Percentiles rank a stretch among this genome's conserved stretches.
phyloP scores from a whole-genome alignment of 2,797 vertebrate genomes.

The Danio aesculapii region DNA sequence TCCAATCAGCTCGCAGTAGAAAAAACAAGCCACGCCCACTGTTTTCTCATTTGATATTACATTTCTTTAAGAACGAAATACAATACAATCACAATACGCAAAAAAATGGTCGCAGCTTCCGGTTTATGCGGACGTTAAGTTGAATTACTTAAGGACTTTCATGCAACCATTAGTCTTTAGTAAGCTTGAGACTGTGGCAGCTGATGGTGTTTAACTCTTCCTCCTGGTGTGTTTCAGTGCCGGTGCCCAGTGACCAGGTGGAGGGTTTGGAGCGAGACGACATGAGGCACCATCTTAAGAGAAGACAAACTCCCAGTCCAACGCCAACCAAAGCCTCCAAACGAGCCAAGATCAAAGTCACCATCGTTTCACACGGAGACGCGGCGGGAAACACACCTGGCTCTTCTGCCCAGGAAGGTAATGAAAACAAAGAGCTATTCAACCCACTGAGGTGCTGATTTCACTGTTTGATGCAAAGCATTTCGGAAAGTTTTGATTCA shows the following conservation, averaged over 20 bases:
- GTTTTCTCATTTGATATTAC: too few species aligned
- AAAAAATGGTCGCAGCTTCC: too few species aligned
- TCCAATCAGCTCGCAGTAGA: too few species aligned
- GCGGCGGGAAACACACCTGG: conserved; percentile 73
- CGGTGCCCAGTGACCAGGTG: conserved; percentile 87
- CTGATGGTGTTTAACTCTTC: background rate
- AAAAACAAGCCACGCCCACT: too few species aligned
- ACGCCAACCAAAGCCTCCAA: conserved; percentile 87
- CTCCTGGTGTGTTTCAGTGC: conserved; percentile 76
- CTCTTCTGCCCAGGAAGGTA: conserved; percentile 85
- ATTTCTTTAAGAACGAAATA: too few species aligned
- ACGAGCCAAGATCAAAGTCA: conserved; percentile 97
- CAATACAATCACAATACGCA: too few species aligned
- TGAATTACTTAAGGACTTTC: too few species aligned
- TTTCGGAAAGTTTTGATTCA: background rate
- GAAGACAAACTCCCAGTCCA: conserved; percentile 87
- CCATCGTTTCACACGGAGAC: conserved; percentile 92
- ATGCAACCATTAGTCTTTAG: background rate
- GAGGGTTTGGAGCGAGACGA: conserved; percentile 89
- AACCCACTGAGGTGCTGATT: background rate
- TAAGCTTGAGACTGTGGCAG: background rate
- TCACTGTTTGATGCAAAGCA: background rate
- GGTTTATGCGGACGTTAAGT: too few species aligned
- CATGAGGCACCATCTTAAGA: conserved; percentile 85
- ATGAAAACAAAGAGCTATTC: conserved; percentile 46